Conservation (phyloP, 2,113 vertebrate genomes). For the Pleuronectes platessa region DNA sequence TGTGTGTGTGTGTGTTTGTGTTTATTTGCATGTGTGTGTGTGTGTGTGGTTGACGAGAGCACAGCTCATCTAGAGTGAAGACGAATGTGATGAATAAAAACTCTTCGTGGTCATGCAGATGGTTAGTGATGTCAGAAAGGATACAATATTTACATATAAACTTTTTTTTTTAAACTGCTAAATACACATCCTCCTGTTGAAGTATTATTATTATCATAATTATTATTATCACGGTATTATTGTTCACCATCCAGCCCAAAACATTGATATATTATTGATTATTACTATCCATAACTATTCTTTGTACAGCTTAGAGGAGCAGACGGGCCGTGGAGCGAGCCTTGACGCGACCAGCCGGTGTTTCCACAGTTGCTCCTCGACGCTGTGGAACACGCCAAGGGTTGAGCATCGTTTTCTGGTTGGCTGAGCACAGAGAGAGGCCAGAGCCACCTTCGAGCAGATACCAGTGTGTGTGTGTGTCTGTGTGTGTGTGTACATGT, state of each 20-base stretch:
- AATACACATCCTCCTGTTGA: constrained; percentile 77
- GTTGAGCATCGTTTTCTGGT: constrained; percentile 67
- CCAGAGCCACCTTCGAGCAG: constrained; percentile 73
- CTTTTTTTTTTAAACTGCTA: constrained; percentile 75
- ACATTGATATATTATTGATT: constrained; percentile 85
- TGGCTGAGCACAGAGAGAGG: constrained; percentile 76
- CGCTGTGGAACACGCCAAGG: constrained; percentile 56
- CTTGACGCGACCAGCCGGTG: constrained; percentile 56
- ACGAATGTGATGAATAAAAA: constrained; percentile 69
- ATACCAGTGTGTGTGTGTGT: constrained; percentile 45
- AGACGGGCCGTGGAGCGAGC: constrained; percentile 47
- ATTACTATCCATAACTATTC: constrained; percentile 82
- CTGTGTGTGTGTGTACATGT: constrained; percentile 20
- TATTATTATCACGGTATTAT: constrained; percentile 69
- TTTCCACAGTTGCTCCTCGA: constrained; percentile 61
- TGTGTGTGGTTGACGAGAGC: constrained; percentile 63
- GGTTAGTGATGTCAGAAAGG: constrained; percentile 77
- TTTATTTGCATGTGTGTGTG: constrained; percentile 20
- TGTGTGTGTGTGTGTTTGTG: constrained; percentile 26
- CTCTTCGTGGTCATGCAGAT: constrained; percentile 77
- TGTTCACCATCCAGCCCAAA: constrained; percentile 79
- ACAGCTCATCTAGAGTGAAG: constrained; percentile 75
- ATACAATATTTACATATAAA: constrained; percentile 82
- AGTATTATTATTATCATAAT: constrained; percentile 62
- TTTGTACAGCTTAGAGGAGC: constrained; percentile 83